Base-by-base conservation (phyloP, 2,888 invertebrate species). In the Polyploca ridens region DNA sequence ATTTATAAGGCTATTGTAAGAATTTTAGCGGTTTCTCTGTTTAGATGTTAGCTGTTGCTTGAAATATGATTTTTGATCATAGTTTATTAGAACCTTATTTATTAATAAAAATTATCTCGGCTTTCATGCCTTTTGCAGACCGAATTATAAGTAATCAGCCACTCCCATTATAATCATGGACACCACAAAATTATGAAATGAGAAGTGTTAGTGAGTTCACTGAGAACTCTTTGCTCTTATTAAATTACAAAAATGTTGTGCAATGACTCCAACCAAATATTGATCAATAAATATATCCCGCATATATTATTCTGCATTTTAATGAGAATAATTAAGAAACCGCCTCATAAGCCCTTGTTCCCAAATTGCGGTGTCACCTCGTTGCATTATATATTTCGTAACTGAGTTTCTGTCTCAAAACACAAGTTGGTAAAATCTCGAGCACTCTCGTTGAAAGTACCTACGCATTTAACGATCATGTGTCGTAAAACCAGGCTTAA, bases 341-440 rank as follows among this genome's bases (percentile, higher is more conserved):
- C 65, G 33, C 71, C 66, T 73, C 69, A 59, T 72, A 78, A 79
- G 79, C 79, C 83, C 79, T 83, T 83, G 79, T 69, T 77, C 82
- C 81, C 74, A 77, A 70, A 71, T 72, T 65, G 58, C 74, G 69
- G 71, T 75, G 75, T 81, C 79, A 76, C 77, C 75, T 76, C 74
- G 70, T 75, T 79, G 62, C 63, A 63, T 61, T 70, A 73, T 60
- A 60, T 67, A 67, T 83, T 78, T 76, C 80, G 75, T 71, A 85
- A 85, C 67, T 41, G 33, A 71, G 79, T 78, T 78, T 78, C 77
- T 79, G 74, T 76, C 72, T 78, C 72, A 72, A 73, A 76, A 76
- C 74, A 74, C 70, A 75, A 74, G 65, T 77, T 67, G 64, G 79
- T 68, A 78, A 81, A 79, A 82, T 44, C 61, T 61, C 68, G 64